These are phyloP conservation scores for Drosophila bocki DNA, from an alignment of 1,140 invertebrate genomes.

Conservation along the genomic window DNA sequence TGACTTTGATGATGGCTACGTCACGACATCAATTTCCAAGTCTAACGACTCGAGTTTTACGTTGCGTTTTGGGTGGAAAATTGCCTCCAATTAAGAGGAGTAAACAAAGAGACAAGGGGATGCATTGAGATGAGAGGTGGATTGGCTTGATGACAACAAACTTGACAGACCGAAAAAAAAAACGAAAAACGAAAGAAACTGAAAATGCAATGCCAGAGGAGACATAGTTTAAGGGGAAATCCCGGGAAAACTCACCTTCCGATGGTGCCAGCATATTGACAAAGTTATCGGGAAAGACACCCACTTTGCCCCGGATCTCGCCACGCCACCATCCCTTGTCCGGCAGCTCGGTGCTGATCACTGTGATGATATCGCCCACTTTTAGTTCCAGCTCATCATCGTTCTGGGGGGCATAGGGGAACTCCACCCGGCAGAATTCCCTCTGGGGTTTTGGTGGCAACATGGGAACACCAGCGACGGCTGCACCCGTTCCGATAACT, in stretches of 20 bases:
- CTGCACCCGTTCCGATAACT: conserved; percentile 3
- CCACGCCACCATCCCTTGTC: conserved; percentile 99
- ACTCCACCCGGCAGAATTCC: conserved; percentile 94
- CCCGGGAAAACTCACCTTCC: conserved; percentile 81
- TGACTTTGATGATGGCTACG: conserved; percentile 55
- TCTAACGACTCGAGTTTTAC: conserved; percentile 44
- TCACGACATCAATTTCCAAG: conserved; percentile 43
- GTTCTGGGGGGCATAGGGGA: conserved; percentile 95
- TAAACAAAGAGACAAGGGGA: conserved; percentile 21
- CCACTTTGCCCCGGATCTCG: conserved; percentile 94
- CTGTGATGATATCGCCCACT: conserved; percentile 95
- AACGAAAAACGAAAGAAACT: conserved; percentile 3
- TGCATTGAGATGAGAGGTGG: conserved; percentile 41
- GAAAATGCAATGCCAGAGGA: conserved; percentile 46
- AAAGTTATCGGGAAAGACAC: conserved; percentile 99
- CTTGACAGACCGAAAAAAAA: conserved; percentile 58
- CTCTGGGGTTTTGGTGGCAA: conserved; percentile 88
- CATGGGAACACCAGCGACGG: conserved; percentile 75
- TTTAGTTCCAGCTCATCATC: conserved; percentile 96
- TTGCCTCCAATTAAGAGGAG: conserved; percentile 56
- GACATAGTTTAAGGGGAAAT: neutral
- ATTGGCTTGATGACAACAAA: conserved; percentile 49
- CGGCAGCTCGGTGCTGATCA: conserved; percentile 94
- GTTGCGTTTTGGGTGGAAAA: conserved; percentile 51
- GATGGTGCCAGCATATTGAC: conserved; percentile 88